Evolutionary conservation across 2,888 invertebrate species (phyloP), one percentile per base, ranked within the genome.

Genomic region (Disparrhopalites patrizii): DNA sequence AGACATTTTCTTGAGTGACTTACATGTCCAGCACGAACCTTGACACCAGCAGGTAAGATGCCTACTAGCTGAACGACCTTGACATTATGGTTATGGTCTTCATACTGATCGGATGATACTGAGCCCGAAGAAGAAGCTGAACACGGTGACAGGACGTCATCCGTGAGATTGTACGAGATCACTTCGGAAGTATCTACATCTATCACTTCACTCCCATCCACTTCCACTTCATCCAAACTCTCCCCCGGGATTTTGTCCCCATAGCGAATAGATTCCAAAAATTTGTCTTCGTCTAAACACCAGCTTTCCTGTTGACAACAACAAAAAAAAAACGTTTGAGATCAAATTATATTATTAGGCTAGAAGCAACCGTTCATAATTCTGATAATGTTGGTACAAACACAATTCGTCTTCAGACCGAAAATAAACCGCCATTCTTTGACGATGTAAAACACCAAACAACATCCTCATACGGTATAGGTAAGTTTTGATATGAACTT

Each of bases 271-370:
- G 70, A 70, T 50, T 73, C 73, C 50, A 73, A 58, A 58, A 73
- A 70, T 56, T 73, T 71, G 54, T 73, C 73, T 28, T 69, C 71
- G 52, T 73, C 70, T 33, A 71, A 62, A 54, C 67, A 69, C 67
- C 69, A 69, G 38, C 52, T 62, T 28, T 71, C 65, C 54, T 51
- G 7, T 15, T 38, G 27, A 23, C 15, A 43, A 55, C 5, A 47
- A 8, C 20, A 8, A 33, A 33, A 52, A 38, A 25, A 51, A 25
- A 55, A 51, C 27, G 36, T 20, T 10, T 18, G 13, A 61, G 3
- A 7, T 8, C 25, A 20, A 3, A 10, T n/a, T n/a, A n/a, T n/a
- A n/a, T n/a, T n/a, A n/a, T n/a, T n/a, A n/a, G n/a, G n/a, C n/a
- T n/a, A n/a, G n/a, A n/a, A n/a, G n/a, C n/a, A n/a, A n/a, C n/a